Conservation (phyloP, 2,797 vertebrate genomes). For the Ctenopoma multispine region DNA sequence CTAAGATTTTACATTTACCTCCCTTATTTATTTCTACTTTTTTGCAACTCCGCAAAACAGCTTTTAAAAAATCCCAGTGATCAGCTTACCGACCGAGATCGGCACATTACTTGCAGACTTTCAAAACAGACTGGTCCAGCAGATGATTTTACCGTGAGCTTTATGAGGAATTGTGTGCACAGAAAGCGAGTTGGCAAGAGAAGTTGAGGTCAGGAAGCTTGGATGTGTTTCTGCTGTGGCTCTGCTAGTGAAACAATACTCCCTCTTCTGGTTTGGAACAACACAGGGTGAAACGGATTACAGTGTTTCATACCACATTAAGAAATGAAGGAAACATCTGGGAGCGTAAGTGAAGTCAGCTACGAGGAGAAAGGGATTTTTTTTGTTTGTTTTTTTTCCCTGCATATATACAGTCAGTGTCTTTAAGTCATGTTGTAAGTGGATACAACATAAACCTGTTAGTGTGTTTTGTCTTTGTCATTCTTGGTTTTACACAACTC, state of each 20-base stretch:
- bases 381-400: too few species aligned
- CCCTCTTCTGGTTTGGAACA: constrained; percentile 49
- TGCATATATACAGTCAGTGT: too few species aligned
- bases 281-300: constrained; percentile 16
- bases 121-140: not conserved
- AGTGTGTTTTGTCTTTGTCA: too few species aligned
- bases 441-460: too few species aligned
- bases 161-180: constrained; percentile 27
- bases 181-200: constrained; percentile 4
- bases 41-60: too few species aligned
- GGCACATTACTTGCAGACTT: constrained; percentile 12
- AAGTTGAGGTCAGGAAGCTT: constrained; percentile 17
- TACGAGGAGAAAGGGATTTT: too few species aligned
- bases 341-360: not conserved
- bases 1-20: too few species aligned
- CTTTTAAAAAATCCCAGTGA: too few species aligned
- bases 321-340: constrained; percentile 1
- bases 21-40: too few species aligned
- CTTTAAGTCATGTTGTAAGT: too few species aligned
- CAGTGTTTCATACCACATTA: not conserved
- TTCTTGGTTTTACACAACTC: too few species aligned
- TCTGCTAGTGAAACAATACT: constrained; percentile 42
- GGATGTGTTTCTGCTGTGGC: constrained; percentile 22
- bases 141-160: constrained; percentile 13
- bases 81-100: constrained; percentile 24